phyloP scores from a whole-genome alignment of 2,888 invertebrate genomes.

The Amphipoea lucens region DNA sequence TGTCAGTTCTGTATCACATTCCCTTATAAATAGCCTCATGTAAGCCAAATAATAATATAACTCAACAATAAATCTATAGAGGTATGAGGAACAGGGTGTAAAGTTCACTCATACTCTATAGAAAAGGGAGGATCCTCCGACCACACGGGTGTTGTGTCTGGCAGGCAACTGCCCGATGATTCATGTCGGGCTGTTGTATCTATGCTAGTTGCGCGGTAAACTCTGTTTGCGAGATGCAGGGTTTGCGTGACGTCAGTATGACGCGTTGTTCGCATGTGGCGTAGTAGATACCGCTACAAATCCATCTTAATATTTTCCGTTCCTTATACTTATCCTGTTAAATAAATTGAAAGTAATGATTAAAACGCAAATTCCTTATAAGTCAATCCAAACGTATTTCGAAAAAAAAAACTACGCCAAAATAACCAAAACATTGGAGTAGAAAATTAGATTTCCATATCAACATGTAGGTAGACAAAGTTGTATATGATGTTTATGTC shows the following conservation, averaged over 20 bases:
- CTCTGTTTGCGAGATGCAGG: too few relatives aligned
- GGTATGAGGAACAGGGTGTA: too few relatives aligned
- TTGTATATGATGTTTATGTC: constrained; percentile 75
- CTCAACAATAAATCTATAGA: background rate
- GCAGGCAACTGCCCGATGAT: too few relatives aligned
- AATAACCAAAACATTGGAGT: constrained; percentile 73
- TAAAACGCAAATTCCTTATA: background rate
- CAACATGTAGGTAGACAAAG: constrained; percentile 72
- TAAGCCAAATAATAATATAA: background rate
- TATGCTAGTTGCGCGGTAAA: too few relatives aligned
- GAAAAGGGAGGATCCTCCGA: too few relatives aligned
- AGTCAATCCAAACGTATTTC: background rate
- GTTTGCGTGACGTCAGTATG: too few relatives aligned
- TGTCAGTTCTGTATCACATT: background rate
- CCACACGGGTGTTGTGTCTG: too few relatives aligned
- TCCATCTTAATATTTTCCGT: background rate
- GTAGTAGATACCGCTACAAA: background rate
- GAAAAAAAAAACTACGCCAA: constrained; percentile 24
- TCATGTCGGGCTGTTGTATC: too few relatives aligned
- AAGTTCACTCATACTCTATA: too few relatives aligned
- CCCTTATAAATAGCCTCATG: background rate
- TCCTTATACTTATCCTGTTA: background rate
- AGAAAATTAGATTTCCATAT: constrained; percentile 83
- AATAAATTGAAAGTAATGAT: constrained; percentile 1
- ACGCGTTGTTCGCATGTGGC: too few relatives aligned